Base-by-base conservation (phyloP, 2,888 invertebrate genomes). In the Julus scanicus region DNA sequence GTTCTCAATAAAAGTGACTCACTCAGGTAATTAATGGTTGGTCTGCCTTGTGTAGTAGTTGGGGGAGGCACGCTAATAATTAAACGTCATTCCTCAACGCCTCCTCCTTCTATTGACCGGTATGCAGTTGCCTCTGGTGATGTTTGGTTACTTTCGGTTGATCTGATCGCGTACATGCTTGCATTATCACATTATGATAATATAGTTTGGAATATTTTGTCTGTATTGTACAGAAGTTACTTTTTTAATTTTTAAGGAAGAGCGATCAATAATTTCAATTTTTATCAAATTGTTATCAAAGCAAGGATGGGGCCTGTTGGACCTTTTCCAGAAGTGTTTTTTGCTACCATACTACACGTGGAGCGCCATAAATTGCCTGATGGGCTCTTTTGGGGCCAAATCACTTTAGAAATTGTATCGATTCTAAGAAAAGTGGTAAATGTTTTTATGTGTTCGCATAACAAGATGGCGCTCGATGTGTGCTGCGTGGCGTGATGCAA, bases 341-440 rank as follows among this genome's bases (percentile, higher is more conserved):
- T 17, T 5, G 11, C 20, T 20, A 20, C 20, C 20, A 20, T 63
- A 20, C 20, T 63, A 2, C 20, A 20, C 2, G 20, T 2, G n/a
- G 3, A 63, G 20, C 20, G 63, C 63, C 63, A 8, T 63, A 63
- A 63, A 20, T 63, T 63, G n/a, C 63, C 6, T 4, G 15, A n/a
- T 0, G 20, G 20, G 3, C 63, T 63, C 63, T 20, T 63, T n/a
- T 20, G 63, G 63, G n/a, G 20, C 63, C 8, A 63, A 63, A 63
- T 63, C 63, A 63, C 63, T 63, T 63, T 63, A 17, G 63, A 63
- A 63, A 63, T 63, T 63, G 63, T 20, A 20, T 63, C 63, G 63
- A 63, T 63, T 63, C 63, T 20, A 1, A 20, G 63, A 63, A 63
- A 63, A 20, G 63, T 63, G 63, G 63, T 63, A 63, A 63, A 63